Base-by-base conservation (phyloP, 2,888 invertebrate species). In the Heliconius cydno region DNA sequence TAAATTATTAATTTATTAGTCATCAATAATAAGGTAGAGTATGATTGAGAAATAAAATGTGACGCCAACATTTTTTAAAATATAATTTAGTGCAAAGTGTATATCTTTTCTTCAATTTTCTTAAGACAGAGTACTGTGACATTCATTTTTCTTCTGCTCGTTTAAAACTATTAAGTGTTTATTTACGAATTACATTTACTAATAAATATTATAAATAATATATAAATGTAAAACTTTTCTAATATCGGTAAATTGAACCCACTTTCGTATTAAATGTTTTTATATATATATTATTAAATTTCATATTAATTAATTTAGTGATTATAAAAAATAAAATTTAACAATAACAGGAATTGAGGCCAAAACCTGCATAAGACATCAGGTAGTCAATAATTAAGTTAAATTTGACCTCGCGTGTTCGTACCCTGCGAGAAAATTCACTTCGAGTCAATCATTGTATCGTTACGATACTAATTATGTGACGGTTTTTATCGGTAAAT, bases 351-450 rank as follows among this genome's bases (percentile, higher is more conserved):
- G 57, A 28, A 80, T 77, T 80, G 71, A 82, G 79, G 78, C 74
- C 85, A 83, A 84, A 87, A 88, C 88, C 87, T 90, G 87, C 89
- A 90, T 90, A 90, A 89, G 89, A 89, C 85, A 84, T 85, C 82
- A 79, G 79, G 86, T 87, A 86, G 86, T 84, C 85, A 88, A 87
- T 91, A 89, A 90, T 90, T 90, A 87, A 88, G 86, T 85, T 89
- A 87, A 85, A 85, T 79, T 79, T 76, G 84, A 83, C 90, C 91
- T 93, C 85, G 92, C 92, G 91, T 92, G 92, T 90, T 92, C 86
- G 88, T 89, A 90, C 90, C 92, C 88, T 90, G 84, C 85, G 87
- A 87, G 87, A 88, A 89, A 89, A 82, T 81, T 88, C 85, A 86
- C 89, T 90, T 91, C 89, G 90, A 91, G 86, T 87, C 83, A 82